Evolutionary conservation across 2,113 vertebrate genomes (phyloP), one percentile per base, ranked within the genome.

Genomic region (Jacana jacana): DNA sequence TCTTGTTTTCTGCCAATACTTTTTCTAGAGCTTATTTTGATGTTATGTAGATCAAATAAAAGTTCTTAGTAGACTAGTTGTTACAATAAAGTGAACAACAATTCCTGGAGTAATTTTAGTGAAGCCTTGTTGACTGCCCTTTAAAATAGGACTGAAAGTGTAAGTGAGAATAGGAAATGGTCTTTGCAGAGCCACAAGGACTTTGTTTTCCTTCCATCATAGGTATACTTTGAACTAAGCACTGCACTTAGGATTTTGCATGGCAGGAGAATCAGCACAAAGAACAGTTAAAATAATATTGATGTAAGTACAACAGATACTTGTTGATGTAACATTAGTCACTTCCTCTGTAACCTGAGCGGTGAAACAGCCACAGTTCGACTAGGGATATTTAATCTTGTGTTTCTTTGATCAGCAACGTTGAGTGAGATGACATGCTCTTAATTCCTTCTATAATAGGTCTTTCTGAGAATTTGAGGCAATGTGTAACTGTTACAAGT

Each of bases 401-500:
- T 33, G 8, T 75, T 92, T 71, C 44, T 82, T n/a, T 71, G 17
- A 42, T 77, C 18, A 42, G 12, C 28, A 69, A 3, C 16, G 17
- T 2, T 30, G 14, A 86, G 86, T 61, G 8, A 7, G 8, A 17
- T 80, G 11, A 25, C 37, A 18, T 72, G 69, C 0, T 60, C 15
- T 44, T 39, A 58, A 31, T 68, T 78, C 19, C 54, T 93, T 70
- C 33, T 55, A 9, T 51, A 64, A 10, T 55, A 30, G 4, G 88
- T 84, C 27, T 28, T 44, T 69, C n/a, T 65, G 78, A 89, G 19
- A 35, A 61, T 77, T 92, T 71, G 55, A 68, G 78, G 24, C 27
- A 11, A 4, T 14, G 8, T 20, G 2, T 68, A 68, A 65, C 49
- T 57, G 22, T n/a, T 72, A 7, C 0, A 0, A 46, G 6, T 63